phyloP scores from a whole-genome alignment of 2,888 invertebrate species.

The Xanthorhoe spadicearia region DNA sequence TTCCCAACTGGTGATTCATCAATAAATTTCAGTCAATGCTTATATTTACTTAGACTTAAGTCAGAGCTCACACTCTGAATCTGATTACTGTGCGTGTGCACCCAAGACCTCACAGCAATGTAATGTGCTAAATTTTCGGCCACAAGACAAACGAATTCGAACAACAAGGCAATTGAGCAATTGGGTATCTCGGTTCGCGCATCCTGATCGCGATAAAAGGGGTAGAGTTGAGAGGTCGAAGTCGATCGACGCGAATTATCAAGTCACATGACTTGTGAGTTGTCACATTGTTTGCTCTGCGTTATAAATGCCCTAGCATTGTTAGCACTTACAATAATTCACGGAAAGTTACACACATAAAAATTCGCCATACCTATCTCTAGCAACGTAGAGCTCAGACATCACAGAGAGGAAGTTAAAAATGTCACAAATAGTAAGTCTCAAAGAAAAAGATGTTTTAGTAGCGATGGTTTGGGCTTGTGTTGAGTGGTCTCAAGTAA shows the following conservation, averaged over 20 bases:
- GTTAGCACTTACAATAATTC: neutral
- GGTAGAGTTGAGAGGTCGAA: conserved; percentile 51
- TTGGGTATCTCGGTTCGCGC: conserved; percentile 49
- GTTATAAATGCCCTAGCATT: neutral
- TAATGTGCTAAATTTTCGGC: neutral
- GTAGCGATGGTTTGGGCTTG: too few relatives aligned
- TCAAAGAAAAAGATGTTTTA: too few relatives aligned
- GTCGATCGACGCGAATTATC: conserved; percentile 25
- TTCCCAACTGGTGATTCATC: neutral
- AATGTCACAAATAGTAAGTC: neutral
- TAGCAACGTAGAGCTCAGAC: neutral
- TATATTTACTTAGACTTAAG: too few relatives aligned
- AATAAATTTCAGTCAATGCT: too few relatives aligned
- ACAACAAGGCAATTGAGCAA: conserved; percentile 30
- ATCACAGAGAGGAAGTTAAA: neutral
- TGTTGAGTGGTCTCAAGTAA: too few relatives aligned
- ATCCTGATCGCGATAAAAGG: conserved; percentile 53
- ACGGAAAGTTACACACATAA: neutral
- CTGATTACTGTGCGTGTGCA: too few relatives aligned
- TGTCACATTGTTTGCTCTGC: neutral
- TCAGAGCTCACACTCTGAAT: too few relatives aligned
- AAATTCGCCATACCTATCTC: neutral
- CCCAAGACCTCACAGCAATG: neutral
- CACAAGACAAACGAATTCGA: conserved; percentile 24
- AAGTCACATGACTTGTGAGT: conserved; percentile 13